Percentiles rank a stretch among this genome's conserved stretches.
phyloP scores from a whole-genome alignment of 2,113 vertebrate species.

The Jaculus jaculus region DNA sequence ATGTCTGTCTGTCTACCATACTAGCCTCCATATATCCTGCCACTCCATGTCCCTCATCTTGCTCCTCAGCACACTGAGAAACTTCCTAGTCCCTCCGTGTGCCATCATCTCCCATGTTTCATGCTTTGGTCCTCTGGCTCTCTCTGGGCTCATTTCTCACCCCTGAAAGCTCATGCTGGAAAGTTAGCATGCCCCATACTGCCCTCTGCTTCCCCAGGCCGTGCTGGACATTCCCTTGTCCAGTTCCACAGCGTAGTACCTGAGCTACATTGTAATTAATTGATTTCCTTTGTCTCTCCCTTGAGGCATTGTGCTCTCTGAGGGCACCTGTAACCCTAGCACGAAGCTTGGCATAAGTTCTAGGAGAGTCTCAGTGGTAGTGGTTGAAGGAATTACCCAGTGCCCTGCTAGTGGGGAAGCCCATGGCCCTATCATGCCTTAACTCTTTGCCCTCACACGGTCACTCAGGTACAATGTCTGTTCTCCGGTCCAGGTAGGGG shows the following conservation, averaged over 20 bases:
- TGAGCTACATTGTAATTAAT: neutral
- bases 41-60: neutral
- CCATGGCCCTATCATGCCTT: neutral
- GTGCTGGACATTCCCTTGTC: neutral
- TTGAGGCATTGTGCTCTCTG: neutral
- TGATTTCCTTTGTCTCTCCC: neutral
- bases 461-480: neutral
- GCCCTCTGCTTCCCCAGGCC: neutral
- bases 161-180: neutral
- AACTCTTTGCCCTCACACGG: neutral
- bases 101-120: neutral
- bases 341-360: slow-evolving; percentile 36
- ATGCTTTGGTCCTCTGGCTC: neutral
- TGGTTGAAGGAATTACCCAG: neutral
- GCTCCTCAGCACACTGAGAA: neutral
- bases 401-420: neutral
- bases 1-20: neutral
- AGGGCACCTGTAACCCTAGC: slow-evolving; percentile 33
- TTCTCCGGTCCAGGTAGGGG: neutral
- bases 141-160: neutral
- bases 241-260: neutral
- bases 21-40: neutral
- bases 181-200: neutral
- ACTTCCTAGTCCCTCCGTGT: neutral
- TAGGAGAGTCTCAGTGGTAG: neutral